Conservation (phyloP, 2,113 vertebrate species). For the Bettongia penicillata region DNA sequence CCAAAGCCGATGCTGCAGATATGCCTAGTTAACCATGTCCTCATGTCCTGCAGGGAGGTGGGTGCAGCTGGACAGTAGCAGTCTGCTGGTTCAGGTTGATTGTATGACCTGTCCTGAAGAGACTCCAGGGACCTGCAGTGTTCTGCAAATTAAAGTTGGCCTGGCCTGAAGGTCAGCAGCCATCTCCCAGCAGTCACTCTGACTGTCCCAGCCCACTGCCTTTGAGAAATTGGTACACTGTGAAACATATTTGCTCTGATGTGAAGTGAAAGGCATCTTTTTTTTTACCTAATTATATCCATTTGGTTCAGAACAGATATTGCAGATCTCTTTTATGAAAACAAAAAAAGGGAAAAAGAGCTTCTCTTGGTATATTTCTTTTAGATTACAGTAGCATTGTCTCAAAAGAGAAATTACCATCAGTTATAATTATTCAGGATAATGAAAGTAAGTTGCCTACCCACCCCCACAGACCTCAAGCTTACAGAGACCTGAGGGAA, state of each 20-base stretch:
- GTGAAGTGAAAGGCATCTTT: conserved; percentile 54
- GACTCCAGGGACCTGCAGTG: conserved; percentile 77
- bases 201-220: conserved; percentile 64
- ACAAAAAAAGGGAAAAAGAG: conserved; percentile 45
- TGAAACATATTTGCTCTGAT: conserved; percentile 72
- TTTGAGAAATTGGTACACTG: conserved; percentile 71
- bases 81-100: conserved; percentile 69
- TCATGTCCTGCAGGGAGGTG: conserved; percentile 66
- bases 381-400: background rate
- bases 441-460: background rate
- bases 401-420: background rate
- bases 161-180: conserved; percentile 81
- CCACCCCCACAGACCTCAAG: background rate
- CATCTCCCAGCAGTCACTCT: conserved; percentile 72
- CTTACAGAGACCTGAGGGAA: background rate
- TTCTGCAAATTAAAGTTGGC: conserved; percentile 81
- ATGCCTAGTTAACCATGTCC: conserved; percentile 63
- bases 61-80: conserved; percentile 74
- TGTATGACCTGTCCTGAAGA: conserved; percentile 78
- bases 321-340: conserved; percentile 37
- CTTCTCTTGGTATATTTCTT: conserved; percentile 17
- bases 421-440: background rate
- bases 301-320: conserved; percentile 54
- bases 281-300: conserved; percentile 70
- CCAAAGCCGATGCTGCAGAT: background rate